Evolutionary conservation across 1,140 invertebrate species (phyloP), one percentile per base, ranked within the genome.

Genomic region (Pissodes strobi): DNA sequence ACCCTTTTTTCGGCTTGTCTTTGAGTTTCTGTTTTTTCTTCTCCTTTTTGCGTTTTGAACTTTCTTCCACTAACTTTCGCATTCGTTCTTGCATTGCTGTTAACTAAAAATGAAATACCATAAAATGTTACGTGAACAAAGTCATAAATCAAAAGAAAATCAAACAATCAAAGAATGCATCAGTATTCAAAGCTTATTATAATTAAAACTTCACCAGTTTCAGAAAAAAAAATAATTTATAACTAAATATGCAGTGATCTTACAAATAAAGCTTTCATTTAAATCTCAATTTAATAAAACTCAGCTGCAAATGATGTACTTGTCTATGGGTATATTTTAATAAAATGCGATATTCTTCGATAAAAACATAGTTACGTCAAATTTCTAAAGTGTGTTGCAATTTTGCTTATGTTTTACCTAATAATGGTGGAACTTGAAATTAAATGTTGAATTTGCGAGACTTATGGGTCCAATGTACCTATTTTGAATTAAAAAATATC

Each of bases 61-160:
- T 87, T 79, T 93, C 90, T 74, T 94, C 92, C 2, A 93, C 87
- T 13, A 94, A 79, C 71, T 91, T 91, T 38, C 86, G 86, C 86
- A 97, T 95, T 82, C 95, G 92, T 76, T 98, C 94, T 80, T 97
- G 94, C 79, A 98, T 88, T 15, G 87, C 87, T 68, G 90, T 87
- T 19, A 97, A 78, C 84, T 88, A 67, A 2, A 79, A 78, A 65
- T 27, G 9, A n/a, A n/a, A n/a, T 12, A 41, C 38, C n/a, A 41
- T 1, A 17, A n/a, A n/a, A 41, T 1, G n/a, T 17, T 41, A 41
- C 1, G 12, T 41, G n/a, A 6, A 6, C 5, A 41, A 13, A 5
- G n/a, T 13, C 25, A 27, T 9, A 27, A 41, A 41, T 13, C 6
- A 1, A 41, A n/a, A 41, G 15, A 13, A 41, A 41, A n/a, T 17